Base-by-base conservation (phyloP, 1,140 invertebrate species). In the Monochamus saltuarius region DNA sequence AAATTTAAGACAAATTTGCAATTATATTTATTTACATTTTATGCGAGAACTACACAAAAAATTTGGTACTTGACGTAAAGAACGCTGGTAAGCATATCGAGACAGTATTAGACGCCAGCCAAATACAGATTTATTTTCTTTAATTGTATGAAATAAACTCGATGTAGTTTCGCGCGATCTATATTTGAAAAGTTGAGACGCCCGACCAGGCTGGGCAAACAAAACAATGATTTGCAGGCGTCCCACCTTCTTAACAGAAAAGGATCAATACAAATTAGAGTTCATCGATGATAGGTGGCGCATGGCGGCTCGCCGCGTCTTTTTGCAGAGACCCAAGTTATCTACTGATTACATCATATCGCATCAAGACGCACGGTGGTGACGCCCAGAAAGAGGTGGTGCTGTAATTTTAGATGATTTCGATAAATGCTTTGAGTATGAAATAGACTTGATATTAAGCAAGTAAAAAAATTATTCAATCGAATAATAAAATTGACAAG, bases 221-320 rank as follows among this genome's bases (percentile, higher is more conserved):
- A 11, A 17, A 17, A 46, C 43, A 19, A 46, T 19, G 39, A 40
- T 4, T 11, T 40, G 39, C 39, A 14, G 39, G 43, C 16, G 22
- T 14, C 17, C 10, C 43, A 11, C 43, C 43, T 14, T 17, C 43
- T 6, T 4, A 46, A 10, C 10, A 17, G 16, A 46, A 19, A 11
- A 53, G 11, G 39, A 53, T 53, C 51, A 39, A 53, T 53, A 36
- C 19, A 4, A 22, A 11, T 16, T 53, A 40, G 1, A 56, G 53
- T 45, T 56, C 16, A 45, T 4, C 14, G n/a, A 7, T 14, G 10
- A 13, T 7, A 56, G 53, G 45, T 56, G 53, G n/a, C 53, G 53
- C 22, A 29, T 29, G 6, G 6, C 22, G 22, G 2, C 22, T 3
- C 22, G 22, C 22, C 6, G 22, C 6, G 22, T 6, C n/a, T n/a